phyloP scores from a whole-genome alignment of 2,797 vertebrate species.

The Gambelia wislizenii region DNA sequence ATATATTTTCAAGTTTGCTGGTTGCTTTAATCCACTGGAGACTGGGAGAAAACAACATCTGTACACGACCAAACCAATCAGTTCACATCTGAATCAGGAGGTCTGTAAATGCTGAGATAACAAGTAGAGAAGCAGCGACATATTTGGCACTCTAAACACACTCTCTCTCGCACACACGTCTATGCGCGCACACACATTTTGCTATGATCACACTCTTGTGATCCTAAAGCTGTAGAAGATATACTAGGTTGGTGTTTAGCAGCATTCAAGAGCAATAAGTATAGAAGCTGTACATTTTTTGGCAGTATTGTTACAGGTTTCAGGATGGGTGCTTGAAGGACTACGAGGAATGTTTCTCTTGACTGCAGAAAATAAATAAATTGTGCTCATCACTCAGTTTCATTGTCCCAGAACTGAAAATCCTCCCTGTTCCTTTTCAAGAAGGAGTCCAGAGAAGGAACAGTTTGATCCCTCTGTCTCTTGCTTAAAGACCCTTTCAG shows the following conservation, averaged over 20 bases:
- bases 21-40: neutral
- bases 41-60: neutral
- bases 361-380: neutral
- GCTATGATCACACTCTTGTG: neutral
- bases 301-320: neutral
- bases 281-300: constrained; percentile 17
- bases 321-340: neutral
- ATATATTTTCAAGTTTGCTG: neutral
- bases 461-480: neutral
- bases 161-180: neutral
- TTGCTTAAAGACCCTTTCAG: neutral
- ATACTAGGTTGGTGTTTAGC: neutral
- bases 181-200: neutral
- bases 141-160: neutral
- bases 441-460: neutral
- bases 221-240: neutral
- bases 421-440: neutral
- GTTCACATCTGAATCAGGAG: neutral
- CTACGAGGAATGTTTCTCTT: too few relatives aligned
- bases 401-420: neutral
- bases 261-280: neutral
- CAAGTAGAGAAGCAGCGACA: neutral
- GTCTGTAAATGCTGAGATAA: neutral
- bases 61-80: neutral
- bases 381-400: neutral